A percentile compares a stretch with the other conserved stretches of the same genome.
These are phyloP conservation scores for Chironomus striatipennis DNA, from an alignment of 1,140 invertebrate genomes.

Conservation along the genomic window DNA sequence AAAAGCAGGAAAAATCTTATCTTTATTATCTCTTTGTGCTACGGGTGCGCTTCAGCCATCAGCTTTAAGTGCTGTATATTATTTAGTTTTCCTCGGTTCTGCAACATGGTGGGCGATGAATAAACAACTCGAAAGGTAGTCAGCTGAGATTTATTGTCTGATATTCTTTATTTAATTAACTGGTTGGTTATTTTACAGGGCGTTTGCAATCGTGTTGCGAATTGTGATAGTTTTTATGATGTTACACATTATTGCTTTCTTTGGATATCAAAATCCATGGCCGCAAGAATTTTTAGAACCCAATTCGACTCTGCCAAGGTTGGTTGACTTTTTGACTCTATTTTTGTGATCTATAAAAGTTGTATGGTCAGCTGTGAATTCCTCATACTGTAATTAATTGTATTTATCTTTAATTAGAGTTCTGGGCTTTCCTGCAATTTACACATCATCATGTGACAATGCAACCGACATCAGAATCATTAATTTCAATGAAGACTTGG, in stretches of 20 bases:
- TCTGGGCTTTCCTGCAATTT: conserved; percentile 55
- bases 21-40: conserved; percentile 62
- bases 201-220: conserved; percentile 63
- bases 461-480: conserved; percentile 50
- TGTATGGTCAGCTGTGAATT: neutral
- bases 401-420: conserved; percentile 46
- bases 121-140: conserved; percentile 51
- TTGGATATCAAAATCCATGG: conserved; percentile 81
- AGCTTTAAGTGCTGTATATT: conserved; percentile 72
- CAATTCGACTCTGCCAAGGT: conserved; percentile 60
- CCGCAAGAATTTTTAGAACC: conserved; percentile 61
- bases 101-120: conserved; percentile 85
- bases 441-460: conserved; percentile 43
- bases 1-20: conserved; percentile 53
- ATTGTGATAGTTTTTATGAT: conserved; percentile 64
- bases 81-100: conserved; percentile 71
- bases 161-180: conserved; percentile 24
- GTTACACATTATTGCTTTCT: conserved; percentile 65
- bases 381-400: conserved; percentile 6
- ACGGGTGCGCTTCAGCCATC: conserved; percentile 70
- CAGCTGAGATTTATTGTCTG: neutral
- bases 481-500: conserved; percentile 45
- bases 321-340: conserved; percentile 29
- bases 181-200: conserved; percentile 36
- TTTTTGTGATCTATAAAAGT: neutral